Conservation (phyloP, 1,140 invertebrate genomes). For the Lerema accius region DNA sequence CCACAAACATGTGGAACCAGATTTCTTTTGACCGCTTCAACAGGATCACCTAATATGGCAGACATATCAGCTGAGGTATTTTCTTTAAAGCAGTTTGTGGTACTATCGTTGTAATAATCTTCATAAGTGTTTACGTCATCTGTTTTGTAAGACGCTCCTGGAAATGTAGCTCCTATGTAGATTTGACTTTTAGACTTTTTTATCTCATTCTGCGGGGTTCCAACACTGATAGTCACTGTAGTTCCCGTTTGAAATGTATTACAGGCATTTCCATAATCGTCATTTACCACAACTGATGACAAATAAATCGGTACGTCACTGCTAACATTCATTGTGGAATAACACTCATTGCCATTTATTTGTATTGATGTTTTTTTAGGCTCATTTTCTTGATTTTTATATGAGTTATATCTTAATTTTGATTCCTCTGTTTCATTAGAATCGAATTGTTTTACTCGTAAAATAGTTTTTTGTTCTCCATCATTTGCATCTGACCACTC, state of each 20-base stretch:
- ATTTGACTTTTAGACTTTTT: slow-evolving; percentile 79
- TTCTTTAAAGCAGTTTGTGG: slow-evolving; percentile 37
- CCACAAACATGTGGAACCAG: slow-evolving; percentile 89
- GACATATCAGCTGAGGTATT: slow-evolving; percentile 71
- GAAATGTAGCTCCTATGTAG: slow-evolving; percentile 74
- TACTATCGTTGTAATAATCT: slow-evolving; percentile 61
- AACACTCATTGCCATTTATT: slow-evolving; percentile 89
- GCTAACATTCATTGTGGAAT: slow-evolving; percentile 85
- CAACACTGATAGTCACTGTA: slow-evolving; percentile 84
- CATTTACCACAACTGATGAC: slow-evolving; percentile 86
- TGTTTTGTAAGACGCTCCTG: slow-evolving; percentile 51
- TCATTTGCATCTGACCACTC: slow-evolving; percentile 78
- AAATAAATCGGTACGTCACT: slow-evolving; percentile 85
- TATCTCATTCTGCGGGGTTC: slow-evolving; percentile 60
- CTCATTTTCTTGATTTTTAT: slow-evolving; percentile 60
- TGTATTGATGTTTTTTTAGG: slow-evolving; percentile 89
- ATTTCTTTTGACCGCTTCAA: slow-evolving; percentile 87
- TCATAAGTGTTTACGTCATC: slow-evolving; percentile 69
- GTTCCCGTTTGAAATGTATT: slow-evolving; percentile 78
- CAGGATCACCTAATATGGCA: slow-evolving; percentile 85
- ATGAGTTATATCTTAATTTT: slow-evolving; percentile 49
- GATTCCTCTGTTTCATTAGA: slow-evolving; percentile 69
- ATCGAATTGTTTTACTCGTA: slow-evolving; percentile 80
- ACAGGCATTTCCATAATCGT: slow-evolving; percentile 71
- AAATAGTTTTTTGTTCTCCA: slow-evolving; percentile 70